Evolutionary conservation across 64 coral and sea anemone species (phyloP).

Genomic region (Dendronephthya gigantea): DNA sequence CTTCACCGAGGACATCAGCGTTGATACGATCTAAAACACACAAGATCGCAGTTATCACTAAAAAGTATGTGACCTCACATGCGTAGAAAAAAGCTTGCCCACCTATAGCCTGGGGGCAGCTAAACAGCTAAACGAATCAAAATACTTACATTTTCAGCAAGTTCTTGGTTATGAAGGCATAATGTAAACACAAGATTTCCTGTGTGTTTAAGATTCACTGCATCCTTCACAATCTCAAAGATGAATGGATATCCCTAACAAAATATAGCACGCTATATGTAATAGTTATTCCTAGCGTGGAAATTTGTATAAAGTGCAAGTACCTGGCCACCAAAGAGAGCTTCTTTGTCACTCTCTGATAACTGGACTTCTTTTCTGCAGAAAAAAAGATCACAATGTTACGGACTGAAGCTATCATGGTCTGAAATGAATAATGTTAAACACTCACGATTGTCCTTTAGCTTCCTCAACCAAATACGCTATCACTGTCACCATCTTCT

Average conservation of each 20-base stretch:
- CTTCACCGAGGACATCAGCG: conserved; percentile 93
- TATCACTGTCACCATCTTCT: conserved; percentile 93
- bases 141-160: conserved; percentile 79
- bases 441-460: conserved; percentile 50
- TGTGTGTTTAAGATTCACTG: conserved; percentile 78
- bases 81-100: neutral
- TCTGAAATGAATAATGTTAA: neutral
- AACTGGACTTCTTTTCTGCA: conserved; percentile 56
- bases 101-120: neutral
- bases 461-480: conserved; percentile 77
- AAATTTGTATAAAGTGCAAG: neutral
- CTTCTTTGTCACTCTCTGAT: conserved; percentile 68
- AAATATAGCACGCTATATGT: neutral
- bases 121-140: neutral
- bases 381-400: neutral
- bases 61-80: no score
- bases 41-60: neutral
- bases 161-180: conserved; percentile 72
- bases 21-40: conserved; percentile 67
- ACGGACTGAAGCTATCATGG: neutral
- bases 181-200: conserved; percentile 82
- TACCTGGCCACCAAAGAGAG: conserved; percentile 77
- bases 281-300: neutral
- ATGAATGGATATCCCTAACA: conserved; percentile 82
- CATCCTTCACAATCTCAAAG: conserved; percentile 86